Evolutionary conservation across 2,797 vertebrate genomes (phyloP), one percentile per base, ranked within the genome.

Genomic region (Nothura maculosa): DNA sequence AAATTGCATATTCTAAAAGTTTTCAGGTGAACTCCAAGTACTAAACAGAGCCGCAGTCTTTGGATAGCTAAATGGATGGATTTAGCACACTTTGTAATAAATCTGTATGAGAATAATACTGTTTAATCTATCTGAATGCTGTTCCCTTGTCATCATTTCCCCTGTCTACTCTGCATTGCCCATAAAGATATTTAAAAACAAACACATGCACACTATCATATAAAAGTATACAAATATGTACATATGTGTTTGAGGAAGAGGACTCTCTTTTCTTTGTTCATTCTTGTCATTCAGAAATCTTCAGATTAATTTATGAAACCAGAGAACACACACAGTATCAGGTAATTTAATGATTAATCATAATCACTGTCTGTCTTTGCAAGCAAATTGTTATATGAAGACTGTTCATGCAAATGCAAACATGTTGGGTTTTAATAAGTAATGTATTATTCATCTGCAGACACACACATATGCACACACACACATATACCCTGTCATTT

Each of bases 361-460:
- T 30, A 75, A 25, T 57, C 58, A 40, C 52, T 38, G 22, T 57
- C 89, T 76, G 73, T 63, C 30, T 73, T 85, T 54, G 55, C 45
- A 87, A 73, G 20, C 62, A 69, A 27, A n/a, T 52, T 75, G 1
- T 60, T 57, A 42, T 32, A 81, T 85, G 1, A 24, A 90, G 94
- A 92, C 36, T 73, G 10, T 57, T 89, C 42, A 81, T 61, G 63
- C 73, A 89, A 94, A 87, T 92, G 58, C 27, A 85, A 83, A 40
- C 12, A 5, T 72, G 25, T 12, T 85, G 80, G 47, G 34, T 82
- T 55, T 38, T 80, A 34, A 78, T 80, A 34, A 78, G 27, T 22
- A 32, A 87, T 47, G 12, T 85, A 30, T 87, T 83, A 85, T 68
- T 92, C 21, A 48, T 66, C 48, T 87, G 27, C 63, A 92, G 58